Evolutionary conservation across 2,888 invertebrate genomes (phyloP), one percentile per base, ranked within the genome.

Genomic region (Lepidocyrtinus sp.): DNA sequence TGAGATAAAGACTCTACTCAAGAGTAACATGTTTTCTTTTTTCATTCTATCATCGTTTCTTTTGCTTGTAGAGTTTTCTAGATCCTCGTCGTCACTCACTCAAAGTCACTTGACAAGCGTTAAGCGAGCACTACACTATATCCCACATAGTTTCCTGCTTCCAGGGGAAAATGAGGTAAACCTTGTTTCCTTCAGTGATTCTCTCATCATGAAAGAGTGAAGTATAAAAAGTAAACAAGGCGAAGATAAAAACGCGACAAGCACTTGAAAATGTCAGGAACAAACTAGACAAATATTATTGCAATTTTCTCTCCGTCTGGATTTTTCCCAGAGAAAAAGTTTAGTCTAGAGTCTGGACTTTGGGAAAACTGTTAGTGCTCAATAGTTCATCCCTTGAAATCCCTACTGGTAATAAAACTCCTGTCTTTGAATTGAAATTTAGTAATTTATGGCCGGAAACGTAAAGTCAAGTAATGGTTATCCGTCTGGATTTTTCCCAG

Each of bases 241-340:
- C n/a, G 36, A 36, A 36, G 36, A 36, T 36, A 36, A 36, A 36
- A 36, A 36, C 36, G n/a, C n/a, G 36, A 36, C 36, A 36, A 36
- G 36, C 36, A 36, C 36, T 36, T 36, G 36, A 36, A 36, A 36
- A 36, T 64, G 64, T 64, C 64, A 64, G 3, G 64, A 27, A 64
- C 64, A 64, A 64, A 64, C 64, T 24, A 64, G 64, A 12, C 26
- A 64, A 26, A 64, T 64, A 64, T 64, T 64, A 21, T 36, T 67
- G 69, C 50, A 22, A 24, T 55, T 69, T 55, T 45, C 69, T 55
- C 36, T 5, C 36, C 36, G 36, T 36, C 36, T 36, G 36, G 36
- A 36, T 36, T 36, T n/a, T n/a, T n/a, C n/a, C n/a, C n/a, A n/a
- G n/a, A n/a, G n/a, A n/a, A n/a, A n/a, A n/a, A n/a, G n/a, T n/a